Conservation (phyloP, 1,140 invertebrate species). For the Cotesia typhae region DNA sequence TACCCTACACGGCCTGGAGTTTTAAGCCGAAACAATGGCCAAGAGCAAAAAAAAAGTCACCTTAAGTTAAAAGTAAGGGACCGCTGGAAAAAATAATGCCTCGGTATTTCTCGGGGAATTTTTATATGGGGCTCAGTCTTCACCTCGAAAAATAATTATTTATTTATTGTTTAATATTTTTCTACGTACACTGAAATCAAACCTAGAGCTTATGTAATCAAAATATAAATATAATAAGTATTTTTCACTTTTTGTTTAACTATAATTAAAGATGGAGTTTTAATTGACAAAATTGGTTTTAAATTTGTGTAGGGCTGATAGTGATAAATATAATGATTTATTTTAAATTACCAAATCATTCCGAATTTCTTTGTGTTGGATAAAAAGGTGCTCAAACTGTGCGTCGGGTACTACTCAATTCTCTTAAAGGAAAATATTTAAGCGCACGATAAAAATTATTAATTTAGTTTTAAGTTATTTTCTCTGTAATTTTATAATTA, state of each 20-base stretch:
- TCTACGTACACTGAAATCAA: slow-evolving; percentile 2
- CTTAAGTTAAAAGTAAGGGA: background rate
- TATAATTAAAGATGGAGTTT: too few species aligned
- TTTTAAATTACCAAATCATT: background rate
- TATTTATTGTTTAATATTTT: background rate
- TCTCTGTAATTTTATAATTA: too few species aligned
- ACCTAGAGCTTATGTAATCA: slow-evolving; percentile 10
- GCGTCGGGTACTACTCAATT: too few species aligned
- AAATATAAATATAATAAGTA: slow-evolving; percentile 11
- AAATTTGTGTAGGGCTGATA: too few species aligned
- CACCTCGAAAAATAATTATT: background rate
- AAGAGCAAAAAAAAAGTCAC: slow-evolving; percentile 5
- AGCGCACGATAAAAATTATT: too few species aligned
- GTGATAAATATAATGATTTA: too few species aligned
- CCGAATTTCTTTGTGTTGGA: background rate
- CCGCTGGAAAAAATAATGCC: slow-evolving; percentile 24
- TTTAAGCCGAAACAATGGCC: slow-evolving; percentile 30
- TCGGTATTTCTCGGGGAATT: slow-evolving; percentile 4
- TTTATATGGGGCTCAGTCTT: slow-evolving; percentile 1
- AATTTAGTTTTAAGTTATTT: too few species aligned
- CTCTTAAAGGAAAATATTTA: too few species aligned
- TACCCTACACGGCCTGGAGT: background rate
- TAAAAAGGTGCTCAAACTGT: too few species aligned
- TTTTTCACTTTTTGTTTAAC: background rate
- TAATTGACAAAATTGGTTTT: too few species aligned